Conservation (phyloP, 2,888 invertebrate genomes). For the Aquatica leii region DNA sequence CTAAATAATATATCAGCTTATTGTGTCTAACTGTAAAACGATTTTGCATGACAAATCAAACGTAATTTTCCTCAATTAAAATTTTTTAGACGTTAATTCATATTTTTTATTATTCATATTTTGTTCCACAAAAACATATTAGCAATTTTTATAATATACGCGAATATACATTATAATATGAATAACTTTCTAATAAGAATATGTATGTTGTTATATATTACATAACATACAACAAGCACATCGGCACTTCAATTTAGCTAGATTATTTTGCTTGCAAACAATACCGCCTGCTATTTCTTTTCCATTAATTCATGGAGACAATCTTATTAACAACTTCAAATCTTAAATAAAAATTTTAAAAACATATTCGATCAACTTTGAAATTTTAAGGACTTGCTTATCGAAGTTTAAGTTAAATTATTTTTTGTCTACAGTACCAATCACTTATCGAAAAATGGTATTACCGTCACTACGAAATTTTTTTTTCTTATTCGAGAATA, state of each 20-base stretch:
- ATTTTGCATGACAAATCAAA: too few species aligned
- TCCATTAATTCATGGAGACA: slow-evolving; percentile 10
- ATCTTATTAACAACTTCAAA: slow-evolving; percentile 34
- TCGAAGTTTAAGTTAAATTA: slow-evolving; percentile 46
- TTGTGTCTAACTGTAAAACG: too few species aligned
- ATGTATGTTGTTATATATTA: slow-evolving; percentile 32
- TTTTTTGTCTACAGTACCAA: slow-evolving; percentile 65
- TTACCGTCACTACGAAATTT: slow-evolving; percentile 57
- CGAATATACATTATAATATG: slow-evolving; percentile 32
- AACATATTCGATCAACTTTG: slow-evolving; percentile 34
- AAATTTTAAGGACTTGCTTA: slow-evolving; percentile 40
- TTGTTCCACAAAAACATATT: too few species aligned
- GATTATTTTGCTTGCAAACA: slow-evolving; percentile 38
- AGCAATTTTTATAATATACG: slow-evolving; percentile 25
- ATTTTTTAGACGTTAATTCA: too few species aligned
- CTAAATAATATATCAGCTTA: too few species aligned
- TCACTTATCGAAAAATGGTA: slow-evolving; percentile 63
- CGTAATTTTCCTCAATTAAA: too few species aligned
- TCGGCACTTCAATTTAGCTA: slow-evolving; percentile 32
- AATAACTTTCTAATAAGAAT: slow-evolving; percentile 35
- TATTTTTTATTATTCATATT: too few species aligned
- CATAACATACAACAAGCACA: slow-evolving; percentile 43
- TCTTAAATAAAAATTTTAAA: slow-evolving; percentile 31
- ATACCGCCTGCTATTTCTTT: slow-evolving; percentile 32
- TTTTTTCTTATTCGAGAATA: slow-evolving; percentile 60